Percentiles rank a stretch among this genome's conserved stretches.
Conservation (phyloP, 1,140 invertebrate genomes). For the Chrysoperla carnea region DNA sequence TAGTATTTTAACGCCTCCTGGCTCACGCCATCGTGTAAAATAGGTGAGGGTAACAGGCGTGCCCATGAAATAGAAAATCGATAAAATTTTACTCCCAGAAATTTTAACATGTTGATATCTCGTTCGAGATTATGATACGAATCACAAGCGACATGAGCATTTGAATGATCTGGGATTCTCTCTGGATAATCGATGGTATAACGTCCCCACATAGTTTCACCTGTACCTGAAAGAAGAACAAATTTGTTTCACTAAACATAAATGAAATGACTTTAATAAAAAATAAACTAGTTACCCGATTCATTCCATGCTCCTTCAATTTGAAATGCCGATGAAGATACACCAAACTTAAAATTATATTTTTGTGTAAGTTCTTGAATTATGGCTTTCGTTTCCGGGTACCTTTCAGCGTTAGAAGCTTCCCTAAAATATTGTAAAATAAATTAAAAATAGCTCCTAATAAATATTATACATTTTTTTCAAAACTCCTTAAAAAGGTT, state of each 20-base stretch:
- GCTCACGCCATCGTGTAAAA: constrained; percentile 6
- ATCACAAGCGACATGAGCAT: constrained; percentile 24
- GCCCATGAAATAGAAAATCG: constrained; percentile 45
- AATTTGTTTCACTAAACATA: no score
- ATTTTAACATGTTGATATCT: constrained; percentile 26
- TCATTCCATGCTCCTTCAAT: constrained; percentile 42
- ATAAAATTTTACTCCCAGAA: constrained; percentile 29
- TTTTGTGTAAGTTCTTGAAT: no score
- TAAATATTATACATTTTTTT: no score
- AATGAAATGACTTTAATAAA: no score
- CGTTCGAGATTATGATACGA: constrained; percentile 28
- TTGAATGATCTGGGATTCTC: constrained; percentile 14
- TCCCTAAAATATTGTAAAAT: no score
- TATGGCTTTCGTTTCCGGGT: no score
- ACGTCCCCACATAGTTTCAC: constrained; percentile 21
- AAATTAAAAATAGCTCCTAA: no score
- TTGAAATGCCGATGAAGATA: constrained; percentile 29
- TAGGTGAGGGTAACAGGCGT: constrained; percentile 27
- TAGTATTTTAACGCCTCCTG: constrained; percentile 2
- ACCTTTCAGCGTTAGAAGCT: no score
- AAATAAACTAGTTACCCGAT: constrained; percentile 7
- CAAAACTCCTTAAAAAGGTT: no score
- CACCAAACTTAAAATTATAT: no score
- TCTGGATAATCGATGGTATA: constrained; percentile 12
- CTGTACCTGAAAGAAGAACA: neutral